A percentile compares a stretch with the other conserved stretches of the same genome.
phyloP scores from a whole-genome alignment of 30 jellyfish, hydroid and myxozoan genomes.

The Hydractinia echinata region DNA sequence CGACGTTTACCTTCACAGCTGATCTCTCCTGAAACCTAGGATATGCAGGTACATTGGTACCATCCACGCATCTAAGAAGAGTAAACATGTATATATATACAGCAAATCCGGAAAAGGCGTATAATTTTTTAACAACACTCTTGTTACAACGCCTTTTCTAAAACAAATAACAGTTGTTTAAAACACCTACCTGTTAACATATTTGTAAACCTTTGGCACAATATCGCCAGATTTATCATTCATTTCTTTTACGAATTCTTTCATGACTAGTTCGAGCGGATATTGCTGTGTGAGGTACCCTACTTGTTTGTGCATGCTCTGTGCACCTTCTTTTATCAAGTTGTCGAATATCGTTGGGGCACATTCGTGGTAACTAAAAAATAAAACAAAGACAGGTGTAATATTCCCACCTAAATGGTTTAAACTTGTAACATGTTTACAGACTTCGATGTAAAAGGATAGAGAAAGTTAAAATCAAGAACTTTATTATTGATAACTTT shows the following conservation, averaged over 20 bases:
- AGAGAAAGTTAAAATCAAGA: too few species aligned
- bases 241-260: slow-evolving; percentile 54
- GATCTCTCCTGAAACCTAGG: slow-evolving; percentile 32
- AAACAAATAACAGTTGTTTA: background rate
- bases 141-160: too few species aligned
- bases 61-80: slow-evolving; percentile 3
- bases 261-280: slow-evolving; percentile 64
- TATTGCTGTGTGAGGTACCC: slow-evolving; percentile 46
- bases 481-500: too few species aligned
- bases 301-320: slow-evolving; percentile 56
- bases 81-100: background rate
- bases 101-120: background rate
- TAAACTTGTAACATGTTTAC: too few species aligned
- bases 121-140: too few species aligned
- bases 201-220: slow-evolving; percentile 67
- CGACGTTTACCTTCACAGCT: slow-evolving; percentile 50
- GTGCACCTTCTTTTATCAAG: slow-evolving; percentile 32
- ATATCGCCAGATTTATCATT: slow-evolving; percentile 54
- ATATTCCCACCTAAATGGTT: too few species aligned
- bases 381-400: background rate
- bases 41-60: background rate
- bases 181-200: slow-evolving; percentile 34
- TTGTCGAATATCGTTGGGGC: slow-evolving; percentile 40
- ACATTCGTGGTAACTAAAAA: slow-evolving; percentile 53
- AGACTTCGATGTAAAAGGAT: too few species aligned